Evolutionary conservation across 2,797 vertebrate genomes (phyloP), one percentile per base, ranked within the genome.

Genomic region (Spinus olivaceus): DNA sequence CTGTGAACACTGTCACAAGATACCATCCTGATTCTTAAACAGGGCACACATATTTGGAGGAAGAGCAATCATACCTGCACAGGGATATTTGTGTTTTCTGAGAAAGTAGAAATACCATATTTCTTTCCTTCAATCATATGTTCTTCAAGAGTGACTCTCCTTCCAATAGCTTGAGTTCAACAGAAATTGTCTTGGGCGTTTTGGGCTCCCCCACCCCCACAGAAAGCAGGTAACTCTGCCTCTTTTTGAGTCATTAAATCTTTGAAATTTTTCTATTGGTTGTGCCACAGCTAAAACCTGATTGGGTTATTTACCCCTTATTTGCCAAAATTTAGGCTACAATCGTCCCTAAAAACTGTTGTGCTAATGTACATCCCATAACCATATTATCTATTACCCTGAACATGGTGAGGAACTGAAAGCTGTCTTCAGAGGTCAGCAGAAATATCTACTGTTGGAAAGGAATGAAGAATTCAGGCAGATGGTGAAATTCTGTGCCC

Each of bases 171-270:
- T 22, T 8, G 8, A n/a, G 81, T 83, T 64, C 77, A 85, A 53
- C 3, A n/a, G 22, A 60, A 61, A 35, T 16, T 66, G 30, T 6
- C 12, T 47, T 81, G 21, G 17, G 6, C 30, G 41, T 57, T 2
- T 37, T 63, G 32, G 12, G 12, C 22, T 51, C 3, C 8, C 4
- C 5, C 6, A 21, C 1, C 0, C 4, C 11, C 12, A 1, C 15
- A 39, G n/a, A 79, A 51, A 12, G 11, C 42, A 73, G 8, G 4
- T 17, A 32, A 76, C 16, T 47, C 13, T 51, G 12, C 25, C 8
- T 39, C 10, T 56, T 77, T 66, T 42, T n/a, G 24, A n/a, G 18
- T n/a, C 3, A 10, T n/a, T 49, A 30, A 54, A 70, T 78, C 12
- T 23, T 27, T 54, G 32, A 83, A 30, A 5, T 54, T 47, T 12